These are phyloP conservation scores for Aleiodes sp. DNA, from an alignment of 1,140 invertebrate genomes.

Conservation along the genomic window DNA sequence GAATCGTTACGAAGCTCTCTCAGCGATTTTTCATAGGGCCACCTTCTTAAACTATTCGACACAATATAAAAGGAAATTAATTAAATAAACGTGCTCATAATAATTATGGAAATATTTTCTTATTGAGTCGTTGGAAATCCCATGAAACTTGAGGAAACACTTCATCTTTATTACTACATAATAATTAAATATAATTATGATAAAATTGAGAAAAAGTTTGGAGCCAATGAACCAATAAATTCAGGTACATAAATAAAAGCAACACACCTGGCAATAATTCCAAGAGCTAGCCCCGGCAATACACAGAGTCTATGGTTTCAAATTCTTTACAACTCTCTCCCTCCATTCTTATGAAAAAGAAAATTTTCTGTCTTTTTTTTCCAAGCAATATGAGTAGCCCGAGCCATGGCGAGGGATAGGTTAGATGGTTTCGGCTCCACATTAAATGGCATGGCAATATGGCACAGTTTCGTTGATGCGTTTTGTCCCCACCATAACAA, in stretches of 20 bases:
- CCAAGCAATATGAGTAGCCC: background rate
- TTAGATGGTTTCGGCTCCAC: background rate
- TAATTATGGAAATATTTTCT: too few species aligned
- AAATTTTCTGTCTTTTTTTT: background rate
- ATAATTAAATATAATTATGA: background rate
- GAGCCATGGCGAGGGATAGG: background rate
- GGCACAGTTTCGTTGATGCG: conserved; percentile 30
- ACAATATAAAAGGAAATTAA: too few species aligned
- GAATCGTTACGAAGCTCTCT: too few species aligned
- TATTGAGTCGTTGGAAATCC: too few species aligned
- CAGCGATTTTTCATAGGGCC: too few species aligned
- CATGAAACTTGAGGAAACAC: too few species aligned
- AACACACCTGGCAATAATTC: background rate
- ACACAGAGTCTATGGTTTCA: too few species aligned
- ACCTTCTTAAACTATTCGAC: too few species aligned
- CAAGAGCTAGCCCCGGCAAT: too few species aligned
- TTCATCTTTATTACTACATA: too few species aligned
- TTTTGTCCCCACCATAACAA: conserved; percentile 39
- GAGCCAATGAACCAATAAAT: background rate
- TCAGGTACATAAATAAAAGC: background rate
- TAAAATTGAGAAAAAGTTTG: background rate
- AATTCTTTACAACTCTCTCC: too few species aligned
- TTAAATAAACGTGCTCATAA: too few species aligned
- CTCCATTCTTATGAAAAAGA: background rate
- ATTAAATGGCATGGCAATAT: background rate